A percentile compares a stretch with the other conserved stretches of the same genome.
Conservation (phyloP, 2,113 vertebrate genomes). For the Alosa alosa region DNA sequence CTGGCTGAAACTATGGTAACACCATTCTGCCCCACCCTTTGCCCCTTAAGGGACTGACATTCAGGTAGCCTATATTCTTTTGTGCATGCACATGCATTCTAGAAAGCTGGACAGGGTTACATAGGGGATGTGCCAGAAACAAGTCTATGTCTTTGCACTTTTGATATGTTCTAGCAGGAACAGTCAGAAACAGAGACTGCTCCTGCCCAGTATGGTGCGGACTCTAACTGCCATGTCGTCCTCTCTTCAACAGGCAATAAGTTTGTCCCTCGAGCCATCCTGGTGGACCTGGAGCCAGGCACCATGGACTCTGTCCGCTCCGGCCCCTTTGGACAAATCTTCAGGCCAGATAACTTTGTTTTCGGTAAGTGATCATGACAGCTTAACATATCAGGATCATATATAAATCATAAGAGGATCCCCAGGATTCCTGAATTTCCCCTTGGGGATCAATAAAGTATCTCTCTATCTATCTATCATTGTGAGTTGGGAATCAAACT, state of each 20-base stretch:
- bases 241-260: conserved; percentile 63
- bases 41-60: background rate
- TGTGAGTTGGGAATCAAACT: background rate
- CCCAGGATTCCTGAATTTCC: too few relatives aligned
- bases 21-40: background rate
- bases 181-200: background rate
- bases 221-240: background rate
- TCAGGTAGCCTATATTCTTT: background rate
- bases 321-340: conserved; percentile 74
- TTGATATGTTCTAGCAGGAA: background rate
- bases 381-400: background rate
- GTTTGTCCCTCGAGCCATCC: conserved; percentile 73
- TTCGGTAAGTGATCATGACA: conserved; percentile 65
- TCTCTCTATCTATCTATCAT: too few relatives aligned
- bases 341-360: conserved; percentile 77
- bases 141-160: too few relatives aligned
- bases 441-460: too few relatives aligned
- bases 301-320: conserved; percentile 78
- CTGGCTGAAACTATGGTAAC: background rate
- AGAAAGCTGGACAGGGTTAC: background rate
- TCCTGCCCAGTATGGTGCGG: background rate
- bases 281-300: conserved; percentile 75
- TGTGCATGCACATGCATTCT: background rate
- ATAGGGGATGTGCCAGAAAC: background rate
- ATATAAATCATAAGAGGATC: too few relatives aligned